These are phyloP conservation scores for Pelodytes ibericus DNA, from an alignment of 2,797 vertebrate genomes.

Conservation along the genomic window DNA sequence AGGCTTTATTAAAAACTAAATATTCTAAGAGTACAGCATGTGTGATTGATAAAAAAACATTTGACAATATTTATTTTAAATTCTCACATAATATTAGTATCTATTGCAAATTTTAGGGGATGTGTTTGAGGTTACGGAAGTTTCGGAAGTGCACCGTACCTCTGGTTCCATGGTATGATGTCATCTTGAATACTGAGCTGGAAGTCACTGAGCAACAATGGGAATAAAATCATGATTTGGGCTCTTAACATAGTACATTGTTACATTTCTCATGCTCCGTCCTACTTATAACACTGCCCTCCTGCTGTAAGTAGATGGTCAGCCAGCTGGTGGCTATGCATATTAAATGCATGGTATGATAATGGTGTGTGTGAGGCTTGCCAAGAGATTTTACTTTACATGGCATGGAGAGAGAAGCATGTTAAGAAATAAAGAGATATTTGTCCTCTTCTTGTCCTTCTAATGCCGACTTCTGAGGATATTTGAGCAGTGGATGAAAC, in stretches of 20 bases:
- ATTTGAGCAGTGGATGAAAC: not conserved
- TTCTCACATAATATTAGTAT: too few species aligned
- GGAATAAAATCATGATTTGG: not conserved
- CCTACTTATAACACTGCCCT: not conserved
- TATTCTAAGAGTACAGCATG: too few species aligned
- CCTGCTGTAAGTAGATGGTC: constrained; percentile 2
- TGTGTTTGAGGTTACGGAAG: too few species aligned
- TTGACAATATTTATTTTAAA: too few species aligned
- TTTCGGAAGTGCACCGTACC: too few species aligned
- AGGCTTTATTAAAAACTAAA: too few species aligned
- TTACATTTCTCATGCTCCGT: not conserved
- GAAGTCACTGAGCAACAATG: not conserved
- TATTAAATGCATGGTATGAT: constrained; percentile 2
- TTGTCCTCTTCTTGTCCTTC: not conserved
- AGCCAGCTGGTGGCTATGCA: constrained; percentile 5
- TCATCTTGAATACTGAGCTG: not conserved
- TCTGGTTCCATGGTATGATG: not conserved
- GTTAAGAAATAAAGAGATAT: not conserved
- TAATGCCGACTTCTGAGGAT: not conserved
- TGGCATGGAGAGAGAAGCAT: not conserved
- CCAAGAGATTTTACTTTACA: not conserved
- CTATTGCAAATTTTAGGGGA: too few species aligned
- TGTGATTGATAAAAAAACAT: too few species aligned
- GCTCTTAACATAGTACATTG: not conserved
- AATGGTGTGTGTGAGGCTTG: not conserved